Conservation (phyloP, 2,797 vertebrate species). For the Danio aesculapii region DNA sequence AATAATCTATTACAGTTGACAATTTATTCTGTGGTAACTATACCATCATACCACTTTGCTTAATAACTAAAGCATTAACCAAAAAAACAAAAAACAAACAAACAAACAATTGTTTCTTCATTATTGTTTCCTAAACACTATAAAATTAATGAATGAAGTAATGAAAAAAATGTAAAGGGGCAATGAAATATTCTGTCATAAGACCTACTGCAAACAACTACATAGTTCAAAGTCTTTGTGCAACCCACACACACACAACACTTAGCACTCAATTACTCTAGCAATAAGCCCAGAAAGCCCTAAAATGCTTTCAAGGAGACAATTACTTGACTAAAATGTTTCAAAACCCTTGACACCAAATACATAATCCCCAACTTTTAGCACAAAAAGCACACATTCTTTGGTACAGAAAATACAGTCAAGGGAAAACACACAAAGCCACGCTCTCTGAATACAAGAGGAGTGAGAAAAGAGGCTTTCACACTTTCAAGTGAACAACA, state of each 20-base stretch:
- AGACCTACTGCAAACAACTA: not conserved
- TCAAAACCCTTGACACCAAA: constrained; percentile 39
- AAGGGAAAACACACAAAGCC: constrained; percentile 7
- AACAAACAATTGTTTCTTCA: no score
- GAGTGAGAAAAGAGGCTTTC: constrained; percentile 22
- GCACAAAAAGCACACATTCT: constrained; percentile 26
- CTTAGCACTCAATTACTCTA: not conserved
- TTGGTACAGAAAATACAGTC: constrained; percentile 31
- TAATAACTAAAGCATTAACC: no score
- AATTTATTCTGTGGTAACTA: no score
- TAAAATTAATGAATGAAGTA: no score
- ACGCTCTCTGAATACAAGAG: not conserved
- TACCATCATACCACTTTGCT: no score
- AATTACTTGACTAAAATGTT: constrained; percentile 14
- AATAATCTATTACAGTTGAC: no score
- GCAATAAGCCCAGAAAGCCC: constrained; percentile 19
- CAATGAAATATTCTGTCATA: no score
- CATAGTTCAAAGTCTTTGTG: constrained; percentile 25
- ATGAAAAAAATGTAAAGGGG: not conserved
- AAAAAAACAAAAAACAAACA: no score
- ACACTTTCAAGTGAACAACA: constrained; percentile 19
- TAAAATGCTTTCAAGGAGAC: constrained; percentile 22
- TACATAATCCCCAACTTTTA: constrained; percentile 18
- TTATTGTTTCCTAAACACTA: no score
- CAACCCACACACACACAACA: constrained; percentile 15